Evolutionary conservation across 2,797 vertebrate species (phyloP).

Genomic region (Triplophysa yarkandensis): DNA sequence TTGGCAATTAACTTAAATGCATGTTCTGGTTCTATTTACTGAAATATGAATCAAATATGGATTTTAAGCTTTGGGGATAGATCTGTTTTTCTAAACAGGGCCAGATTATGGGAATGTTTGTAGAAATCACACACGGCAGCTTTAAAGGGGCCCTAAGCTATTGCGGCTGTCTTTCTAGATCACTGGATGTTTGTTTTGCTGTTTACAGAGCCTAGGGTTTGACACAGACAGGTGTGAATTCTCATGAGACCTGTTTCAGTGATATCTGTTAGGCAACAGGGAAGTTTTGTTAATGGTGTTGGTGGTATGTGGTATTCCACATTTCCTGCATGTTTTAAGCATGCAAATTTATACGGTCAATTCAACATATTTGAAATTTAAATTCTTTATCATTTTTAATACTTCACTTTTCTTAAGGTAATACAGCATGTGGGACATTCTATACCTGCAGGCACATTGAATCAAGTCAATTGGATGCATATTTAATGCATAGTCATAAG

Average conservation of each 20-base stretch:
- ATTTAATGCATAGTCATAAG: too few relatives aligned
- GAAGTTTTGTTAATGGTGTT: not conserved
- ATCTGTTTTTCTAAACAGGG: not conserved
- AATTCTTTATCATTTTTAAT: not conserved
- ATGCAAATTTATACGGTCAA: too few relatives aligned
- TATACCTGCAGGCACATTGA: too few relatives aligned
- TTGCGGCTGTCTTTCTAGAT: not conserved
- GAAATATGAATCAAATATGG: not conserved
- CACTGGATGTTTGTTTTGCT: not conserved
- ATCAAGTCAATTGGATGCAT: too few relatives aligned
- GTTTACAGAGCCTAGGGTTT: not conserved
- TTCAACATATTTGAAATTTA: not conserved
- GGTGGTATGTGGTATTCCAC: not conserved
- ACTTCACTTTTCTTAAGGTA: too few relatives aligned
- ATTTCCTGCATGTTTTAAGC: not conserved
- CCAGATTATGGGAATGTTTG: not conserved
- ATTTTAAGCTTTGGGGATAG: not conserved
- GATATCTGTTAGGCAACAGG: not conserved
- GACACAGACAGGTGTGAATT: not conserved
- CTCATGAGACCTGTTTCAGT: not conserved
- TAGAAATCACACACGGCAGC: not conserved
- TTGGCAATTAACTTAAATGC: not conserved
- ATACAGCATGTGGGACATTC: too few relatives aligned
- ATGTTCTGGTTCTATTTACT: not conserved
- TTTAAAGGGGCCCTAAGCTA: not conserved